Conservation (phyloP, 92 coral and sea anemone genomes). For the Hydrozoanthus gracilis region DNA sequence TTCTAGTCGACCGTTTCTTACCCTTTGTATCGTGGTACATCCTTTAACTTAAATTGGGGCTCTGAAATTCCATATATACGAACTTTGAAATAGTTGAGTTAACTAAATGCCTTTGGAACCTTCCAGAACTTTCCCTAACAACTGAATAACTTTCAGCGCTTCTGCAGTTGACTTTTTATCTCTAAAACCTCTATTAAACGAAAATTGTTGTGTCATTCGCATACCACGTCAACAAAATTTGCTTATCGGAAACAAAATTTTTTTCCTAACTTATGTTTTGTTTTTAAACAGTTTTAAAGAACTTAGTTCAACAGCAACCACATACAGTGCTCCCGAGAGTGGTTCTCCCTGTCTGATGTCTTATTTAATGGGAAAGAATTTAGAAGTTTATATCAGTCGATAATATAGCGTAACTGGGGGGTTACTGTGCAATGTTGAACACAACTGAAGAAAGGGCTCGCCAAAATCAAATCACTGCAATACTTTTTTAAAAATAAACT, state of each 20-base stretch:
- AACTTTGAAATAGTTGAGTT: no score
- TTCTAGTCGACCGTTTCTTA: constrained; percentile 1
- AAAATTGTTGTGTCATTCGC: constrained; percentile 21
- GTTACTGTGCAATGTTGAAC: neutral
- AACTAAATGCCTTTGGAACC: no score
- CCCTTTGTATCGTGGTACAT: neutral
- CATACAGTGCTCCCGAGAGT: neutral
- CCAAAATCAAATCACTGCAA: no score
- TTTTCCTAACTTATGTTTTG: neutral
- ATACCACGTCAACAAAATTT: neutral
- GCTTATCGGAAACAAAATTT: neutral
- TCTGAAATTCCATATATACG: neutral
- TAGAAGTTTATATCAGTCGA: neutral
- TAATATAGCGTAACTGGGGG: neutral
- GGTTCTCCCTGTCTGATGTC: constrained; percentile 23
- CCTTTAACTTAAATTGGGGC: neutral
- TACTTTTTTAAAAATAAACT: no score
- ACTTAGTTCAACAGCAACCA: constrained; percentile 4
- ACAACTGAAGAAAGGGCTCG: neutral
- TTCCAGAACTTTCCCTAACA: neutral
- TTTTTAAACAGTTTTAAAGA: constrained; percentile 6
- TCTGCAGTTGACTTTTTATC: neutral
- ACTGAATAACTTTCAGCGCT: constrained; percentile 7
- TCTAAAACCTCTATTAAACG: neutral
- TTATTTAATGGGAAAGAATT: constrained; percentile 15